Evolutionary conservation across 2,797 vertebrate species (phyloP).

Genomic region (Delichon dasypus): DNA sequence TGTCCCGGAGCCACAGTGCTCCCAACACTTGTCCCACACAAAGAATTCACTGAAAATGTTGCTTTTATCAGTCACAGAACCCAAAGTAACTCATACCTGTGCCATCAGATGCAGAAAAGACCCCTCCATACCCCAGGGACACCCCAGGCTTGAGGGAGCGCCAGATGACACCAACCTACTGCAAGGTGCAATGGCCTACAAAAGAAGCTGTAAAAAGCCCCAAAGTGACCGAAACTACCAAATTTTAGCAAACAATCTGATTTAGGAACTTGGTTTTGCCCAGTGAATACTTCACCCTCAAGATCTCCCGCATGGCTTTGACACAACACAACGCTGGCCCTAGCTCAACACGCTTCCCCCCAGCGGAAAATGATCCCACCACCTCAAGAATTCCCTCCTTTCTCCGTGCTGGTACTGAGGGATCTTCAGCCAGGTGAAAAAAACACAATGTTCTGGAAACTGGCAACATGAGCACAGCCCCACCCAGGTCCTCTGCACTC

Average conservation of each 20-base stretch:
- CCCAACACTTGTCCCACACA: not conserved
- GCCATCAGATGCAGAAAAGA: not conserved
- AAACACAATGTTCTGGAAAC: not conserved
- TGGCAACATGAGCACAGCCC: not conserved
- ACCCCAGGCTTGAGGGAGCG: not conserved
- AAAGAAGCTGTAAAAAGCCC: not conserved
- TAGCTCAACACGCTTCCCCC: accelerated
- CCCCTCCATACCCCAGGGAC: not conserved
- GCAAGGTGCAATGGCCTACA: too few species aligned
- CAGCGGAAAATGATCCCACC: not conserved
- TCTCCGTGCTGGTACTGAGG: not conserved
- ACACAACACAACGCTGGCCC: not conserved
- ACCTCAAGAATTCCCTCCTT: not conserved
- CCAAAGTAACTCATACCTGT: not conserved
- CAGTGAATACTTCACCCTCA: not conserved
- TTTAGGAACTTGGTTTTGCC: not conserved
- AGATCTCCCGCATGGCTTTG: not conserved
- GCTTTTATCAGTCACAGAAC: not conserved
- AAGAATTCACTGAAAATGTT: not conserved
- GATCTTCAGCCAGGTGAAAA: not conserved
- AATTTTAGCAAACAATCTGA: not conserved
- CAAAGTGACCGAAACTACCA: not conserved
- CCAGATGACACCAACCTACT: not conserved
- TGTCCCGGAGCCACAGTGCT: not conserved
- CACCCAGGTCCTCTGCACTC: not conserved